Conservation (phyloP, 2,113 vertebrate species). For the Microcebus tavaratra region DNA sequence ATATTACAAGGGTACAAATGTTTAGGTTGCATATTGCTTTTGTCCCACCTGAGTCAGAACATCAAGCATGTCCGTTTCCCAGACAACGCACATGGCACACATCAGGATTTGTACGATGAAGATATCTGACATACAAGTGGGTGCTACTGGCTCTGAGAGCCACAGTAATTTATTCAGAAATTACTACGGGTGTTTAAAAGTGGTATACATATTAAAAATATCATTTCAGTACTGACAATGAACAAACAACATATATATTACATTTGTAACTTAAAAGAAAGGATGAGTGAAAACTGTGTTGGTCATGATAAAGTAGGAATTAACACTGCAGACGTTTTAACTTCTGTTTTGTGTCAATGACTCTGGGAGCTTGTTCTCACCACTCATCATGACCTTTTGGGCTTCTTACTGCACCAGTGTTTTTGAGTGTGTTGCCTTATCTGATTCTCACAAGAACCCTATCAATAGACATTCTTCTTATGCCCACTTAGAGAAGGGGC, state of each 20-base stretch:
- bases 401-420: neutral
- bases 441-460: neutral
- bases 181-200: neutral
- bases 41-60: too few relatives aligned
- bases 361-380: too few relatives aligned
- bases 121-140: neutral
- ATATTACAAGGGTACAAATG: too few relatives aligned
- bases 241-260: neutral
- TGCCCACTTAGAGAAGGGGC: neutral
- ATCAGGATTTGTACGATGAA: neutral
- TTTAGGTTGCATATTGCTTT: too few relatives aligned
- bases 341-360: neutral
- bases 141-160: neutral
- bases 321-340: neutral
- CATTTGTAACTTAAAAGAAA: neutral
- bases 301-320: neutral
- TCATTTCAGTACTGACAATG: fast-evolving
- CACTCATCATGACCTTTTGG: neutral
- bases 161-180: neutral
- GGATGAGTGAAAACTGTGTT: neutral
- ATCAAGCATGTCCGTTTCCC: too few relatives aligned
- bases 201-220: neutral
- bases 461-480: neutral
- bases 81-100: too few relatives aligned
- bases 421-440: neutral